Conservation (phyloP, 2,888 invertebrate genomes). For the Xanthia togata region DNA sequence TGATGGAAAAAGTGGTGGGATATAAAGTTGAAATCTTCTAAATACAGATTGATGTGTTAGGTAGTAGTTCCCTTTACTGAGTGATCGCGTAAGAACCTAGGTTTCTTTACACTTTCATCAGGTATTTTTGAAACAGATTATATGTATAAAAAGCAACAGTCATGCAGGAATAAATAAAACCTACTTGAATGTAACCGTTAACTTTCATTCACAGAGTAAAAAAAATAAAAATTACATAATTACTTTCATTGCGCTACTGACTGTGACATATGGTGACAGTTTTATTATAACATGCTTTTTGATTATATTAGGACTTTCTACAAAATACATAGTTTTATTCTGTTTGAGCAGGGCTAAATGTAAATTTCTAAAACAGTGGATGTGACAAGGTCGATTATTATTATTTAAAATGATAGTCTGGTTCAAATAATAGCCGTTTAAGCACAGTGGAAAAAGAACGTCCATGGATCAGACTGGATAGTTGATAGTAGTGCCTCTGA, state of each 20-base stretch:
- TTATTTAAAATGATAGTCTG: conserved; percentile 9
- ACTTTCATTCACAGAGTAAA: neutral
- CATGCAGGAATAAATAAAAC: neutral
- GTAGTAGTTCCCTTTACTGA: too few relatives aligned
- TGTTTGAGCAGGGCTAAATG: conserved; percentile 33
- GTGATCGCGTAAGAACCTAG: too few relatives aligned
- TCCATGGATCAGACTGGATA: conserved; percentile 25
- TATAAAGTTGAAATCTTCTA: too few relatives aligned
- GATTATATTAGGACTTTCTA: conserved; percentile 11
- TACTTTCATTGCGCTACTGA: neutral
- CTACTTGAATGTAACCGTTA: neutral
- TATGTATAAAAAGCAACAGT: too few relatives aligned
- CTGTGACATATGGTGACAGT: conserved; percentile 25
- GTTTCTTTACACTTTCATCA: too few relatives aligned
- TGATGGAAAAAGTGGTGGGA: too few relatives aligned
- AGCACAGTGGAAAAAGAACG: conserved; percentile 8
- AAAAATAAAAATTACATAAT: neutral
- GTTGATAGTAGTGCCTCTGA: conserved; percentile 4
- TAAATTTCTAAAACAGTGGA: conserved; percentile 13
- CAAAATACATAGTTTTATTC: conserved; percentile 24
- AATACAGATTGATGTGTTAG: too few relatives aligned
- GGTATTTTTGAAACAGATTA: too few relatives aligned
- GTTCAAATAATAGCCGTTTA: conserved; percentile 11
- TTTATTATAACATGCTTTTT: conserved; percentile 33
- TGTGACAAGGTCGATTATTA: neutral